Conservation (phyloP, 2,113 vertebrate species). For the Hippocampus mohnikei region DNA sequence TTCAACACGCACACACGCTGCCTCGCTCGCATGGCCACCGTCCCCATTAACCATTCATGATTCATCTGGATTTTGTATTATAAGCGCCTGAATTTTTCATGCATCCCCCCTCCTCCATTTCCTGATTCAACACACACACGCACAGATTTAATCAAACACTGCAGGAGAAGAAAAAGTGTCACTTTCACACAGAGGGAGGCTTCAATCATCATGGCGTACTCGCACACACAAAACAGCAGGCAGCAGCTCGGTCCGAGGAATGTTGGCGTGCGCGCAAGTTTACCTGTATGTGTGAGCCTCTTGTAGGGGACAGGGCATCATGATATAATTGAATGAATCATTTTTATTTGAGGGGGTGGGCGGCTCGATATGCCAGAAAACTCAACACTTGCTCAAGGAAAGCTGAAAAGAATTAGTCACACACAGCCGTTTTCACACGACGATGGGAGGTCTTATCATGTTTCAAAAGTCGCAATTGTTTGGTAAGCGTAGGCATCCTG, state of each 20-base stretch:
- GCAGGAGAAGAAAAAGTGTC: constrained; percentile 43
- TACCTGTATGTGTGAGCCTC: not conserved
- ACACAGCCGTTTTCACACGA: too few relatives aligned
- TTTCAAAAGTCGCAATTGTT: too few relatives aligned
- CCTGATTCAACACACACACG: constrained; percentile 33
- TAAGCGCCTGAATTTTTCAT: constrained; percentile 76
- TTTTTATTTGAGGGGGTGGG: not conserved
- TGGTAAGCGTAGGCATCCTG: too few relatives aligned
- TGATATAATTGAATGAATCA: not conserved
- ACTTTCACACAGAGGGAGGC: constrained; percentile 37
- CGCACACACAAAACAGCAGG: constrained; percentile 35
- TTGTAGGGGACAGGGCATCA: not conserved
- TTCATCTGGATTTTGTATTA: constrained; percentile 76
- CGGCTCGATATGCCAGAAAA: not conserved
- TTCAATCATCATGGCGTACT: constrained; percentile 22
- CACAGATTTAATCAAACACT: constrained; percentile 57
- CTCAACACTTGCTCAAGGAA: not conserved
- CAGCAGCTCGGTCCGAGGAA: constrained; percentile 34
- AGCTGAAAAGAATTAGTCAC: not conserved
- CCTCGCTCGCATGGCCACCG: constrained; percentile 44
- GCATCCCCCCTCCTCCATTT: constrained; percentile 9
- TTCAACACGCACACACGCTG: constrained; percentile 45
- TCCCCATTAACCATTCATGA: constrained; percentile 76
- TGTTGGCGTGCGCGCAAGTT: constrained; percentile 40
- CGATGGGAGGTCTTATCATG: too few relatives aligned